Base-by-base conservation (phyloP, 2,113 vertebrate genomes). In the Illadopsis cleaveri region DNA sequence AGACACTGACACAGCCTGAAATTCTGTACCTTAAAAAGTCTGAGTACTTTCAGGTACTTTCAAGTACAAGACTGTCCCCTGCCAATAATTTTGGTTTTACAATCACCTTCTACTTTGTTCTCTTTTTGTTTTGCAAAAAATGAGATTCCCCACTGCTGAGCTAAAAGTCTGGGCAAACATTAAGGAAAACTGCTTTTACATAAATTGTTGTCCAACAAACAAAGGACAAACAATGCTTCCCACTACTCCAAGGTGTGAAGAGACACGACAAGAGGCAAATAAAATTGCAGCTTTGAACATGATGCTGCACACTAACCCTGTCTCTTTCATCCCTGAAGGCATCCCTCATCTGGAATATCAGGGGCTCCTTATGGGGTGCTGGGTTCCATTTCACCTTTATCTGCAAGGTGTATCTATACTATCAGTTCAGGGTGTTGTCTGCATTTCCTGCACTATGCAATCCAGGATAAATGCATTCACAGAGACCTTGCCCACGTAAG, bases 181-280 rank as follows among this genome's bases (percentile, higher is more conserved):
- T 37, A 76, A 89, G 42, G 53, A 45, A 92, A 91, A 71, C 64
- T 79, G 21, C 61, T 65, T 90, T 86, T 86, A 85, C 81, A 91
- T 91, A 87, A 94, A 78, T 61, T 95, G 82, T 76, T 94, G 89
- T 83, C 91, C 89, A 86, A 85, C 47, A 75, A 89, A 79, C 75
- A 88, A 79, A 68, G 66, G 81, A 93, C 60, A 94, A 86, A 28
- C 48, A 86, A 83, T 47, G 10, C 27, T 68, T 66, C 28, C 65
- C 31, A 85, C 76, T 71, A 20, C 11, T 78, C 45, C 31, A 56
- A 91, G 53, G 20, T 44, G 28, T 37, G 82, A 80, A 33, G 73
- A 71, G 45, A 60, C 51, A 83, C 2, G 2, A 78, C 65, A 91
- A 51, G 9, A 90, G 51, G 24, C 45, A 94, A 90, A 96, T 44